Evolutionary conservation across 1,140 invertebrate species (phyloP), one percentile per base, ranked within the genome.

Genomic region (Steinernema khuongi): DNA sequence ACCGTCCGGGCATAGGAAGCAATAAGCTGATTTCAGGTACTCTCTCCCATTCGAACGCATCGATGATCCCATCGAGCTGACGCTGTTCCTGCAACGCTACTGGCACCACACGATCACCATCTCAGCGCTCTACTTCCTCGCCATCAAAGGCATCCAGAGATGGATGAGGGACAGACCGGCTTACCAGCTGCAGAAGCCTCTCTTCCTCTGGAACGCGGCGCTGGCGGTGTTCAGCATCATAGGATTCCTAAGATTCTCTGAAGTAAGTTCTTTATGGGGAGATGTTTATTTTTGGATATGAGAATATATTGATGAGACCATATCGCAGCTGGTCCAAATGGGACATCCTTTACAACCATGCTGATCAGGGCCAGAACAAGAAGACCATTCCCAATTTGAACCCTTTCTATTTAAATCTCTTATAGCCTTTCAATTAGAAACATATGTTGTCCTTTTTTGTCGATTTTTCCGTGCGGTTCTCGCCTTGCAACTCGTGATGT

Each of bases 181-280:
- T 82, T 97, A 92, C 86, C 90, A 96, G 83, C 87, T 99, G 18
- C 88, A 92, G 76, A 90, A 91, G 29, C 89, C 91, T 2, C 88
- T 99, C 17, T 90, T 91, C 69, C 82, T 93, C 76, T 99, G 96
- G 96, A 98, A 97, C 87, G 90, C 91, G 68, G 85, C 91, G 73
- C 86, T 99, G 75, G 95, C 94, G 1, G 87, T 91, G n/a, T 98
- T 99, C 88, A 96, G 94, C 60, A 75, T 85, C 22, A 19, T 77
- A 84, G 94, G 96, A 50, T 88, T 96, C 28, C 7, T 85, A 31
- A 74, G 85, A 31, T 85, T 70, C 89, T 92, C 71, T 92, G 94
- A 0, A 85, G 94, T 96, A 69, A 11, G 36, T 31, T 41, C 14
- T 18, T 75, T 7, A 1, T 2, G 28, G 2, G 19, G 31, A 0